Conservation (phyloP, 1,140 invertebrate genomes). For the Polypedilum vanderplanki region DNA sequence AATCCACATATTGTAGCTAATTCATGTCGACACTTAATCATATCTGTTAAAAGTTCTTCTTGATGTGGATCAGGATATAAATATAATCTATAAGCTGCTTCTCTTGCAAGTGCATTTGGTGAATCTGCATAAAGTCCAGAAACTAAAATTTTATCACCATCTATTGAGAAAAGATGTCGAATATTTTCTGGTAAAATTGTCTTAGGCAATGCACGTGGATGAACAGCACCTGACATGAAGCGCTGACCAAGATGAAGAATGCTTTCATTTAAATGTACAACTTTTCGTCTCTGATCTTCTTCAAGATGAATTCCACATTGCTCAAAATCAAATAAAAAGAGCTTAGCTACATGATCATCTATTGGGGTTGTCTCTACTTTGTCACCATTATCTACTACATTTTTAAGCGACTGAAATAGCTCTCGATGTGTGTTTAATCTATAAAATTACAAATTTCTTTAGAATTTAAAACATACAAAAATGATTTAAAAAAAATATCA, state of each 20-base stretch:
- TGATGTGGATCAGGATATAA: slow-evolving; percentile 72
- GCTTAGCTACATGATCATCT: slow-evolving; percentile 75
- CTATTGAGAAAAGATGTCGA: slow-evolving; percentile 64
- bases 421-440: slow-evolving; percentile 84
- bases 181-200: slow-evolving; percentile 62
- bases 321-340: slow-evolving; percentile 96
- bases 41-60: slow-evolving; percentile 62
- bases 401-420: slow-evolving; percentile 68
- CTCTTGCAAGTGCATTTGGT: slow-evolving; percentile 66
- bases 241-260: slow-evolving; percentile 75
- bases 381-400: slow-evolving; percentile 66
- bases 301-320: slow-evolving; percentile 91
- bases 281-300: slow-evolving; percentile 63
- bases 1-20: slow-evolving; percentile 84
- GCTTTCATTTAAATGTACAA: slow-evolving; percentile 77
- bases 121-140: slow-evolving; percentile 78
- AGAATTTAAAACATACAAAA: slow-evolving; percentile 25
- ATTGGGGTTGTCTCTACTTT: slow-evolving; percentile 57
- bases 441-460: slow-evolving; percentile 32
- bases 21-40: slow-evolving; percentile 65
- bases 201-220: slow-evolving; percentile 57
- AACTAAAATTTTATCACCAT: slow-evolving; percentile 66
- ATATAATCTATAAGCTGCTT: slow-evolving; percentile 83
- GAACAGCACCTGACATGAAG: slow-evolving; percentile 71
- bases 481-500: slow-evolving; percentile 44